phyloP scores from a whole-genome alignment of 2,888 invertebrate species.

The Brachylomia viminalis region DNA sequence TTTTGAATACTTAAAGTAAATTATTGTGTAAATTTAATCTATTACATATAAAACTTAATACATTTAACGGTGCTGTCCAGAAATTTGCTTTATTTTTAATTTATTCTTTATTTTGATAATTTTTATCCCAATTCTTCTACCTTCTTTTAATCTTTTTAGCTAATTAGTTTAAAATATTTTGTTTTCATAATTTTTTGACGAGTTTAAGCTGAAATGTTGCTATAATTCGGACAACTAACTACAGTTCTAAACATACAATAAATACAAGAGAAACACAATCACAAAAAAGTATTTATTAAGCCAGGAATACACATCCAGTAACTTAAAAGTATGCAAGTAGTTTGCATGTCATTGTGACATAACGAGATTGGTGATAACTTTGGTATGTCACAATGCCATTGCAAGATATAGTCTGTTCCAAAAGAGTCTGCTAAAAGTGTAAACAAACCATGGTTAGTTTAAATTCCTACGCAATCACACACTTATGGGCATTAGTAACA shows the following conservation, averaged over 20 bases:
- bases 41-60: slow-evolving; percentile 24
- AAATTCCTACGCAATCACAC: neutral
- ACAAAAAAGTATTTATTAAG: slow-evolving; percentile 32
- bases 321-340: neutral
- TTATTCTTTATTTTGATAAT: neutral
- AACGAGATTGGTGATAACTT: no score
- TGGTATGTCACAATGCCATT: neutral
- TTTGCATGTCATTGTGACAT: neutral
- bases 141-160: neutral
- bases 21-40: neutral
- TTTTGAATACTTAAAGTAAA: neutral
- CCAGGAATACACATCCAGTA: neutral
- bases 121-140: neutral
- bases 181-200: no score
- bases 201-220: neutral
- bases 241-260: slow-evolving; percentile 22
- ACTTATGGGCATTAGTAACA: neutral
- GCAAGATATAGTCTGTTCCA: neutral
- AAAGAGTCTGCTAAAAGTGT: neutral
- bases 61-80: neutral
- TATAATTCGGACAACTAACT: slow-evolving; percentile 5
- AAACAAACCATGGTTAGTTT: neutral
- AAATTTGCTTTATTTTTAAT: neutral
- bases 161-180: no score
- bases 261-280: slow-evolving; percentile 42